Base-by-base conservation (phyloP, 2,113 vertebrate species). In the Notothenia coriiceps region DNA sequence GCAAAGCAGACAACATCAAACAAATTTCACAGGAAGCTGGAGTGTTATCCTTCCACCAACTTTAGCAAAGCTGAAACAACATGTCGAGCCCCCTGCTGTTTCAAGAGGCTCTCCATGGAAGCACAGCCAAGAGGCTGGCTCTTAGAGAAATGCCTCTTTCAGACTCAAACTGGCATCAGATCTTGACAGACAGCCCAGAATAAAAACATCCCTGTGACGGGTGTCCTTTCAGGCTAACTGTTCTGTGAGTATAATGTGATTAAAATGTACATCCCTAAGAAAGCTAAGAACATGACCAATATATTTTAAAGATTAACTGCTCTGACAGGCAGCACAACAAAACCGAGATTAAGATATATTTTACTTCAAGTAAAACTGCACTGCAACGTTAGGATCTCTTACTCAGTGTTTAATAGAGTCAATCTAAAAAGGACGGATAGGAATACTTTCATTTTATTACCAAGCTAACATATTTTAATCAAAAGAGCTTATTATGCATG, bases 21-120 rank as follows among this genome's bases (percentile, higher is more conserved):
- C 25, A 20, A 5, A 60, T 55, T 18, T 14, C 47, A 46, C 25
- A 72, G 43, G 73, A 83, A 51, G 69, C 25, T 61, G 35, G 33
- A 83, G 25, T 50, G 72, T 4, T 35, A 60, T 83, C 71, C 51
- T 59, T 50, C 9, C 33, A 35, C 33, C 68, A 57, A 57, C 64
- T 74, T 65, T 0, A 22, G 52, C 54, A 6, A 77, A 73, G 61
- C 79, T 68, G 66, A 79, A 76, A 85, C 44, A 82, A 86, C 81
- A 84, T 52, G 44, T 40, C 60, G 15, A 69, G 6, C 12, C 74
- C 59, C 79, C 51, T 43, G 78, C 67, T 80, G 67, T 40, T 83
- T 75, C 17, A 75, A 80, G 84, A 72, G 67, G 33, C 73, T 79
- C 77, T 70, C 15, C 1, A 63, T 72, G 73, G 74, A 77, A 75